Conservation (phyloP, 2,113 vertebrate species). For the Lathamus discolor region DNA sequence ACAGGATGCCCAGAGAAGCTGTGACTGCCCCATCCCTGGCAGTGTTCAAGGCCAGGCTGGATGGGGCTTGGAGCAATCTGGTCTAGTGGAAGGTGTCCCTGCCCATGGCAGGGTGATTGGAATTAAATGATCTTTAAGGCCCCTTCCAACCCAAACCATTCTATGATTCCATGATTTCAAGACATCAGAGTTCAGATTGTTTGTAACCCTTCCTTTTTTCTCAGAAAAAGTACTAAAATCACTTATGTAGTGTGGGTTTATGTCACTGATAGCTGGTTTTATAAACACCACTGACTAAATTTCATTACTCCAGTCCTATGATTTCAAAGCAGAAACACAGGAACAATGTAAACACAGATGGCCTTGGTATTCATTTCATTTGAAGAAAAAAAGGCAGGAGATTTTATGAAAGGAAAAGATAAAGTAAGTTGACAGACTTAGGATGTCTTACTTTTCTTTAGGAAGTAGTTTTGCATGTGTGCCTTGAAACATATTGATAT, state of each 20-base stretch:
- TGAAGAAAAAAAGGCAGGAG: neutral
- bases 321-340: neutral
- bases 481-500: neutral
- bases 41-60: neutral
- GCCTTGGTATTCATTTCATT: neutral
- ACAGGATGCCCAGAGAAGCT: neutral
- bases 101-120: neutral
- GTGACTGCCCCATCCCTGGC: neutral
- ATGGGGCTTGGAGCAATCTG: neutral
- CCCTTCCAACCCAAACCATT: neutral
- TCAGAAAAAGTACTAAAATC: neutral
- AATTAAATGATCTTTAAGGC: neutral
- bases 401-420: neutral
- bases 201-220: neutral
- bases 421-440: neutral
- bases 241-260: neutral
- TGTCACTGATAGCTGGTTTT: neutral
- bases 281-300: neutral
- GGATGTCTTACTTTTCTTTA: neutral
- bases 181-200: neutral
- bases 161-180: neutral
- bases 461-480: neutral
- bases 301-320: neutral
- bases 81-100: neutral
- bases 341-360: neutral